Conservation (phyloP, 2,888 invertebrate species). For the Xestobium rufovillosum region DNA sequence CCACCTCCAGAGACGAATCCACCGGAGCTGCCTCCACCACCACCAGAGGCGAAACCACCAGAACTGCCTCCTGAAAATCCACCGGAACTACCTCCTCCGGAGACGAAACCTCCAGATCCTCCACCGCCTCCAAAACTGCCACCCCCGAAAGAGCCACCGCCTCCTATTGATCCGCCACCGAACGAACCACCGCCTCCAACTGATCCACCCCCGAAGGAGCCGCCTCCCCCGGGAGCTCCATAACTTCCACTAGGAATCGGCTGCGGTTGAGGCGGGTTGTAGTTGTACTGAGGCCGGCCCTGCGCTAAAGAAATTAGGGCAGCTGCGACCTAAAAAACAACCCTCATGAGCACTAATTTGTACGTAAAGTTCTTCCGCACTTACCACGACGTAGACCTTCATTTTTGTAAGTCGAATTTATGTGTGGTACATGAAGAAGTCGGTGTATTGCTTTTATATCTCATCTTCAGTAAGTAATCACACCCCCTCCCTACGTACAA, state of each 20-base stretch:
- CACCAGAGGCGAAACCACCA: conserved; percentile 29
- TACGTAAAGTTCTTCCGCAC: no score
- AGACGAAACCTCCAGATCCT: conserved; percentile 18
- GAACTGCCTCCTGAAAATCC: conserved; percentile 20
- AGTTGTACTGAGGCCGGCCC: conserved; percentile 55
- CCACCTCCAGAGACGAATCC: conserved; percentile 38
- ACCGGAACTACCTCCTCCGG: conserved; percentile 19
- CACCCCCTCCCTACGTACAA: conserved; percentile 30
- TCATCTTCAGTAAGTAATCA: conserved; percentile 30
- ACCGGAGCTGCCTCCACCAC: conserved; percentile 28
- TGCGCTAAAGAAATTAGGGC: conserved; percentile 49
- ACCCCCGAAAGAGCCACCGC: conserved; percentile 22
- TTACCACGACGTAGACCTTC: conserved; percentile 37
- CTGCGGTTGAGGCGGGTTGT: conserved; percentile 41
- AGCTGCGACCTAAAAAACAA: conserved; percentile 30
- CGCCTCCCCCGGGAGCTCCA: conserved; percentile 37
- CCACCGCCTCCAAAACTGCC: conserved; percentile 21
- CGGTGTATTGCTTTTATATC: conserved; percentile 32
- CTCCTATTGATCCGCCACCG: conserved; percentile 16
- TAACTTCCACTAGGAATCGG: conserved; percentile 40
- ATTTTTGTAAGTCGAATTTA: no score
- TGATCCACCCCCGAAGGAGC: conserved; percentile 18
- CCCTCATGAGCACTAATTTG: no score
- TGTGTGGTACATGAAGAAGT: conserved; percentile 27
- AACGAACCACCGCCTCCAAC: conserved; percentile 17